Conservation (phyloP, 2,797 vertebrate species). For the Psittacula echo region DNA sequence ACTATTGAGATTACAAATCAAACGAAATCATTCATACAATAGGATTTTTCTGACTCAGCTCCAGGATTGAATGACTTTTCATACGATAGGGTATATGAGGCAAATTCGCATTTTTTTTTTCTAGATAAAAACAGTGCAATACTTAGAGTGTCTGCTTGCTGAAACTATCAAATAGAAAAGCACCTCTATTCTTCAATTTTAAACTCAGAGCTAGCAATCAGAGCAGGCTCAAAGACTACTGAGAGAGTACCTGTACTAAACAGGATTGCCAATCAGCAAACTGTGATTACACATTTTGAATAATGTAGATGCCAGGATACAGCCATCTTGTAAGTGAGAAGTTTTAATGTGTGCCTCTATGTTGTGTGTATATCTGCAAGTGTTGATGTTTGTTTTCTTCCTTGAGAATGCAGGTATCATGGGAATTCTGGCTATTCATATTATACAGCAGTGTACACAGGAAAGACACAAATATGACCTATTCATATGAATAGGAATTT, state of each 20-base stretch:
- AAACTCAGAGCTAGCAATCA: background rate
- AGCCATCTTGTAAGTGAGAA: background rate
- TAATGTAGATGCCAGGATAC: background rate
- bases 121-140: background rate
- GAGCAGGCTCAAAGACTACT: background rate
- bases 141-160: background rate
- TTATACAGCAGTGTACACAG: background rate
- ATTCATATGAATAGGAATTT: background rate
- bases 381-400: background rate
- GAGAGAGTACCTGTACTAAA: background rate
- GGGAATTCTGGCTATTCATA: background rate
- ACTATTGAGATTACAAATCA: background rate
- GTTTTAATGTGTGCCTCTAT: background rate
- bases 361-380: background rate
- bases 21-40: background rate
- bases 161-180: background rate
- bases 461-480: background rate
- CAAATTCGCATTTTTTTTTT: background rate
- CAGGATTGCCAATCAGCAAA: background rate
- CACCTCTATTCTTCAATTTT: background rate
- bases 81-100: background rate
- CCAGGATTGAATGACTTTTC: background rate
- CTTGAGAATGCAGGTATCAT: background rate
- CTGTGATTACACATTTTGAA: background rate
- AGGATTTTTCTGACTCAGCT: background rate